Evolutionary conservation across 1,140 invertebrate genomes (phyloP).

Genomic region (Cyclargus thomasi): DNA sequence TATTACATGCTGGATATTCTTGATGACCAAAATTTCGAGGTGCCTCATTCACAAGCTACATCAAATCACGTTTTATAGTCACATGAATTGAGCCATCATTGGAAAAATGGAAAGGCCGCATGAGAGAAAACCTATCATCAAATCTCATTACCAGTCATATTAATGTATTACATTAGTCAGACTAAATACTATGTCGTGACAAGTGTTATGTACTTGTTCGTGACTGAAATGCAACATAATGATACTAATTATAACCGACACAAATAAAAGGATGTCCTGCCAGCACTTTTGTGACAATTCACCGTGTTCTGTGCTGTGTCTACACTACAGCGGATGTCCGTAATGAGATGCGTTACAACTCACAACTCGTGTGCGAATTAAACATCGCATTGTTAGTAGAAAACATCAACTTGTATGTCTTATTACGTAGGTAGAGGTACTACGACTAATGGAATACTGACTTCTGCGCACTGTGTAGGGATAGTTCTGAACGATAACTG

Average conservation of each 20-base stretch:
- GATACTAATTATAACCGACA: constrained; percentile 25
- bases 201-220: not conserved
- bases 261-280: constrained; percentile 38
- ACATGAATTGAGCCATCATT: too few species aligned
- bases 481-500: too few species aligned
- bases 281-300: constrained; percentile 41
- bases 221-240: not conserved
- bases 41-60: too few species aligned
- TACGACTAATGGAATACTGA: too few species aligned
- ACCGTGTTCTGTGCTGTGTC: constrained; percentile 44
- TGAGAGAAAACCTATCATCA: too few species aligned
- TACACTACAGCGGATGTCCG: constrained; percentile 45
- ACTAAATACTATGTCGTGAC: not conserved
- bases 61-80: too few species aligned
- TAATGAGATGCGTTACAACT: constrained; percentile 42
- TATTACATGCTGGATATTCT: too few species aligned
- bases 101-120: too few species aligned
- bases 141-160: too few species aligned
- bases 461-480: too few species aligned
- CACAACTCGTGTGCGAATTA: constrained; percentile 25
- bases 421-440: too few species aligned
- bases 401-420: not conserved
- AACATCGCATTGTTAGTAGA: constrained; percentile 2
- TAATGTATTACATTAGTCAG: not conserved
- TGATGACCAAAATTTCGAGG: too few species aligned